Evolutionary conservation across 2,888 invertebrate genomes (phyloP).

Genomic region (Calliopum simillimum): DNA sequence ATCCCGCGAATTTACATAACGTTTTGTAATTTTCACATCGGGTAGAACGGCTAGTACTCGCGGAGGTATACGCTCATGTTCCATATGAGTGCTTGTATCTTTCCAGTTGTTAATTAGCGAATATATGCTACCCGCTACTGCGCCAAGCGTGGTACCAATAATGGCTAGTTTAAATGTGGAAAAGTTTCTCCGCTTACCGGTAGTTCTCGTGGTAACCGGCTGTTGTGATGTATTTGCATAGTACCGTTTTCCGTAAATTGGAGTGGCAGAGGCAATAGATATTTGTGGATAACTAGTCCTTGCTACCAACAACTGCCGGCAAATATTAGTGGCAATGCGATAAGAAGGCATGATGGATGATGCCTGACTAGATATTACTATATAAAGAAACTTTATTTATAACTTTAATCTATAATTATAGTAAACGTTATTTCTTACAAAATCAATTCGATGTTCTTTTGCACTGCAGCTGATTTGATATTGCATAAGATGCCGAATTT

Average conservation of each 20-base stretch:
- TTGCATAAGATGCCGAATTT: too few species aligned
- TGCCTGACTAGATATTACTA: too few species aligned
- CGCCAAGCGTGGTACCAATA: slow-evolving; percentile 73
- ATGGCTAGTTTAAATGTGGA: slow-evolving; percentile 70
- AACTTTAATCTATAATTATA: slow-evolving; percentile 25
- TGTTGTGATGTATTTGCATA: slow-evolving; percentile 29
- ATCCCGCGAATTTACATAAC: slow-evolving; percentile 77
- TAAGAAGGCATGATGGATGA: slow-evolving; percentile 52
- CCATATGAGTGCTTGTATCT: slow-evolving; percentile 61
- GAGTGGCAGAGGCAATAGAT: slow-evolving; percentile 26
- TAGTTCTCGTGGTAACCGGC: slow-evolving; percentile 23
- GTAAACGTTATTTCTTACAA: too few species aligned
- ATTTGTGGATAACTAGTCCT: slow-evolving; percentile 20
- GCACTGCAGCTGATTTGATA: too few species aligned
- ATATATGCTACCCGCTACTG: slow-evolving; percentile 71
- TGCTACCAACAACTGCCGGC: slow-evolving; percentile 36
- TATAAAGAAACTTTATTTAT: too few species aligned
- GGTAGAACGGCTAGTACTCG: slow-evolving; percentile 68
- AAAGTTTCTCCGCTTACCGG: slow-evolving; percentile 38
- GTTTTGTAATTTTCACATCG: slow-evolving; percentile 69
- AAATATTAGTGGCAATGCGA: slow-evolving; percentile 47
- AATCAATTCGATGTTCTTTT: too few species aligned
- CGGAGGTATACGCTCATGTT: slow-evolving; percentile 61
- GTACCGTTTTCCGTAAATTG: slow-evolving; percentile 33
- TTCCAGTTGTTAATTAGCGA: slow-evolving; percentile 57